Evolutionary conservation across 2,113 vertebrate genomes (phyloP).

Genomic region (Anguilla japonica): DNA sequence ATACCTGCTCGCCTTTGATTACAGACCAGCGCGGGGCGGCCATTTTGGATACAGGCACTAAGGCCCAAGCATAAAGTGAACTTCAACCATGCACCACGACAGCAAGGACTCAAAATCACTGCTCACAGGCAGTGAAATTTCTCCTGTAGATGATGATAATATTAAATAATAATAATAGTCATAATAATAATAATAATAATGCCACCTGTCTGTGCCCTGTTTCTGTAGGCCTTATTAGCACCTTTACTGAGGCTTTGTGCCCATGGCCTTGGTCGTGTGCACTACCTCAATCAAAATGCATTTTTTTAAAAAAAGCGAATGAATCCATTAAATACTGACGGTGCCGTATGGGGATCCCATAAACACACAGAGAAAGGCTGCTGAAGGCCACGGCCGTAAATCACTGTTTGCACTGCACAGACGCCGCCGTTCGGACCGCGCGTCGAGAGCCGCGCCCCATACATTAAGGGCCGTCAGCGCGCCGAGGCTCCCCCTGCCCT

Average conservation of each 20-base stretch:
- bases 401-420: background rate
- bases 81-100: conserved; percentile 5
- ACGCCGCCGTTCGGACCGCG: background rate
- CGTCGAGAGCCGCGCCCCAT: background rate
- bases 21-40: conserved; percentile 19
- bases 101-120: conserved; percentile 37
- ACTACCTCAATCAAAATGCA: background rate
- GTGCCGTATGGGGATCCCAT: no score
- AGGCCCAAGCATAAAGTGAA: conserved; percentile 29
- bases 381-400: background rate
- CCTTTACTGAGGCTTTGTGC: background rate
- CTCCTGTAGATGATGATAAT: no score
- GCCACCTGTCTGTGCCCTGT: no score
- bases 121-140: conserved; percentile 21
- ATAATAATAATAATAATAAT: background rate
- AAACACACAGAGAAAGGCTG: background rate
- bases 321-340: no score
- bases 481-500: background rate
- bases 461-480: background rate
- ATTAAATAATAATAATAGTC: background rate
- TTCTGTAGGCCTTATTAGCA: background rate
- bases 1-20: conserved; percentile 45
- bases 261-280: background rate
- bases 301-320: no score
- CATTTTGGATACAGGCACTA: conserved; percentile 25